Conservation (phyloP, 2,888 invertebrate genomes). For the Agrotis segetum region DNA sequence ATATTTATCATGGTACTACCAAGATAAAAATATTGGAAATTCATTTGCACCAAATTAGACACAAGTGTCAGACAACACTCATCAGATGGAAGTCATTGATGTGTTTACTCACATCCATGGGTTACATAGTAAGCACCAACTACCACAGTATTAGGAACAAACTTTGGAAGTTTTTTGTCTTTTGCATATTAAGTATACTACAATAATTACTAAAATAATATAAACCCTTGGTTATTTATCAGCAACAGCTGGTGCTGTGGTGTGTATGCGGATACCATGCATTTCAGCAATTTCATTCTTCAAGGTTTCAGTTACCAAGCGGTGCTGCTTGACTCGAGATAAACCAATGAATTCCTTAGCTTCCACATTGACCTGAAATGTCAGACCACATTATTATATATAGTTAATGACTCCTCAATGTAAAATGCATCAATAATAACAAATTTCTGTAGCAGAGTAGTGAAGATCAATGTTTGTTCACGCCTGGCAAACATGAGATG, state of each 20-base stretch:
- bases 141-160: constrained; percentile 4
- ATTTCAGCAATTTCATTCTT: constrained; percentile 95
- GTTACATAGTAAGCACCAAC: too few relatives aligned
- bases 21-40: too few relatives aligned
- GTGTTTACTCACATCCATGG: too few relatives aligned
- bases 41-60: too few relatives aligned
- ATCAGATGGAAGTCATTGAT: too few relatives aligned
- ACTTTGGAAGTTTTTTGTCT: constrained; percentile 8
- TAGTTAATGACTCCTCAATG: not conserved
- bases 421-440: too few relatives aligned
- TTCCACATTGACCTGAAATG: constrained; percentile 90
- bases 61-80: too few relatives aligned
- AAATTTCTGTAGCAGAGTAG: not conserved
- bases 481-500: not conserved
- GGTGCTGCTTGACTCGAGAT: constrained; percentile 94
- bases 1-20: too few relatives aligned
- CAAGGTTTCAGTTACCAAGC: constrained; percentile 93
- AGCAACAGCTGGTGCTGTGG: constrained; percentile 86
- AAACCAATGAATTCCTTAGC: constrained; percentile 93
- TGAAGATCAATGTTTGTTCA: not conserved
- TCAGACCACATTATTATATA: not conserved
- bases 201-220: constrained; percentile 46
- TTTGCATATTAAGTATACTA: constrained; percentile 23
- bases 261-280: constrained; percentile 96
- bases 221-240: constrained; percentile 55